Conservation (phyloP, 1,140 invertebrate genomes). For the Acromyrmex heyeri region DNA sequence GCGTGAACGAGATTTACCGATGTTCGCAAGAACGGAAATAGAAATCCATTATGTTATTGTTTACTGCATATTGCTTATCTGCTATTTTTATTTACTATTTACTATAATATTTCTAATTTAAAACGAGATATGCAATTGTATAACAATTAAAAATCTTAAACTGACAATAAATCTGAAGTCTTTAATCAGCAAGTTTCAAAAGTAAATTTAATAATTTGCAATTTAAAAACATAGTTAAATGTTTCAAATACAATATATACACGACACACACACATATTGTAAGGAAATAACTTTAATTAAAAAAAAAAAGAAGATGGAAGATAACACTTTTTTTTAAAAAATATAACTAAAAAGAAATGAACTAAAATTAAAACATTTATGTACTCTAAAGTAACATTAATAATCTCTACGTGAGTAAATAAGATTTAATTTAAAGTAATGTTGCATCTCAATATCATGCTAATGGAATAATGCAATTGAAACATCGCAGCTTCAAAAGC, state of each 20-base stretch:
- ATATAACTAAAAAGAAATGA: neutral
- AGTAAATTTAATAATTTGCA: neutral
- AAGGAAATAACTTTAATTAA: neutral
- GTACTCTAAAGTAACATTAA: neutral
- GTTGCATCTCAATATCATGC: slow-evolving; percentile 13
- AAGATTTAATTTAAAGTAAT: slow-evolving; percentile 61
- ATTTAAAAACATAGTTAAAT: neutral
- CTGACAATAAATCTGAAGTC: neutral
- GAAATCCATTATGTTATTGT: neutral
- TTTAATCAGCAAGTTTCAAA: neutral
- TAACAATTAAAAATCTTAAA: neutral
- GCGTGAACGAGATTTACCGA: neutral
- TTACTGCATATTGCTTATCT: neutral
- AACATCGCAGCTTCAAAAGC: slow-evolving; percentile 7
- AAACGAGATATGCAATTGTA: neutral
- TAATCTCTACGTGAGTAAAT: slow-evolving; percentile 34
- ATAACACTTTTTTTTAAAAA: neutral
- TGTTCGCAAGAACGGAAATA: neutral
- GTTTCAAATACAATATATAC: neutral
- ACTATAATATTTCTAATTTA: slow-evolving; percentile 1
- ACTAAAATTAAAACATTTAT: neutral
- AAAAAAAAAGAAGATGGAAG: neutral
- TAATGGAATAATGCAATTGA: slow-evolving; percentile 32
- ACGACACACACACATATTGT: too few species aligned
- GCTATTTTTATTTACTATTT: neutral